These are phyloP conservation scores for Helicoverpa armigera DNA, from an alignment of 1,140 invertebrate species.

Conservation along the genomic window DNA sequence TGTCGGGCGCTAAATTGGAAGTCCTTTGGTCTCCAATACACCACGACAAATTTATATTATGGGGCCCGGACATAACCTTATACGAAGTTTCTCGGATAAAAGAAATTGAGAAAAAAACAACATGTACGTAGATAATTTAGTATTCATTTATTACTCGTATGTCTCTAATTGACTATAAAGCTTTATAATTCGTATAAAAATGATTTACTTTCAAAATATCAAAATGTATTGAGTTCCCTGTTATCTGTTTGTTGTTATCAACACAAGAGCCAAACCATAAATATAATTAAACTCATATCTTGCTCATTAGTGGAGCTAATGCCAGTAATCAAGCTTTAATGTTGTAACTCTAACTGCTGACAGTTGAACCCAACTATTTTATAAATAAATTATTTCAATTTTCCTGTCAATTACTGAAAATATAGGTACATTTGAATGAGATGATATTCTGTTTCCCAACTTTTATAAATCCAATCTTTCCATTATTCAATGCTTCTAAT, in stretches of 20 bases:
- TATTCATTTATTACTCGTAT: background rate
- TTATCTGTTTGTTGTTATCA: constrained; percentile 22
- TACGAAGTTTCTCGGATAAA: constrained; percentile 91
- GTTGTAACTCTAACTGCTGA: no score
- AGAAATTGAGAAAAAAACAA: constrained; percentile 86
- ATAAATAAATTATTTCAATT: no score
- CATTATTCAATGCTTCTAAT: no score
- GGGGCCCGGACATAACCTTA: constrained; percentile 94
- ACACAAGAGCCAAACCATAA: background rate
- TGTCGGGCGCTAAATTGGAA: constrained; percentile 86
- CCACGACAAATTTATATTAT: constrained; percentile 93
- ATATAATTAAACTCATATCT: constrained; percentile 2
- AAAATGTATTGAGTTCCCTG: background rate
- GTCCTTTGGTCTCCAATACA: constrained; percentile 93
- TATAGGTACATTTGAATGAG: no score
- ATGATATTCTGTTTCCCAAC: background rate
- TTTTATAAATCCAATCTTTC: background rate
- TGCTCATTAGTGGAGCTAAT: background rate
- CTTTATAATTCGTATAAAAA: background rate
- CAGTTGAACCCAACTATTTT: no score
- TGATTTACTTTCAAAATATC: background rate
- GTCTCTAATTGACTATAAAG: background rate
- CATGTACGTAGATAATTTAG: constrained; percentile 83
- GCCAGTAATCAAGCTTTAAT: background rate
- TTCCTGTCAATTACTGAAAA: no score